Evolutionary conservation across 2,113 vertebrate genomes (phyloP).

Genomic region (Heterocephalus glaber): DNA sequence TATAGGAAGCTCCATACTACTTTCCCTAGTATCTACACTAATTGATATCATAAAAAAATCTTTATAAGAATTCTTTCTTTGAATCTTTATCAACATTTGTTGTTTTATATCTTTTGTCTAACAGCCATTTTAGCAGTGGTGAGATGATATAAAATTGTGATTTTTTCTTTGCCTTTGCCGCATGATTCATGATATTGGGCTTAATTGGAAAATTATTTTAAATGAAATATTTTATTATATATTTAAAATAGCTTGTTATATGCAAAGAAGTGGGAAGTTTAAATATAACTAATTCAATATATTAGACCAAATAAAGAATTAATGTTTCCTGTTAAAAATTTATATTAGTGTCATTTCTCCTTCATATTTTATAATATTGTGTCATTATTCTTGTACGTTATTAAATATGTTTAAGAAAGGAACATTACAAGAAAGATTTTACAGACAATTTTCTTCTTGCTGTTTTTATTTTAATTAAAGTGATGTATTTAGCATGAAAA

Average conservation of each 20-base stretch:
- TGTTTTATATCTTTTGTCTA: background rate
- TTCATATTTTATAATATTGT: background rate
- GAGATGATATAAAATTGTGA: background rate
- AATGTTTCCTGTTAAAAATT: background rate
- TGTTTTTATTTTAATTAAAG: background rate
- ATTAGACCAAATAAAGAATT: background rate
- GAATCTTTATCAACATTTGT: background rate
- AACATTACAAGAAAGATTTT: background rate
- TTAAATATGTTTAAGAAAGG: background rate
- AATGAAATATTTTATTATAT: background rate
- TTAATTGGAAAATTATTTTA: background rate
- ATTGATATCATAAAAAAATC: background rate
- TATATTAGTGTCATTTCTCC: background rate
- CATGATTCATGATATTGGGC: background rate
- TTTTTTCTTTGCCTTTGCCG: background rate
- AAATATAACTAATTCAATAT: background rate
- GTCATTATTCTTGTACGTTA: background rate
- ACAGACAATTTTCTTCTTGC: background rate
- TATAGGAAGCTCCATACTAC: background rate
- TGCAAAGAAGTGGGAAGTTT: background rate
- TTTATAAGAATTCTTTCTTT: background rate
- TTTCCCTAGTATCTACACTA: background rate
- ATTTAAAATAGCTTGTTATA: background rate
- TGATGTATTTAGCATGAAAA: background rate
- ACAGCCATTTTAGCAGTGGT: background rate